Base-by-base conservation (phyloP, 1,140 invertebrate genomes). In the Platyura marginata region DNA sequence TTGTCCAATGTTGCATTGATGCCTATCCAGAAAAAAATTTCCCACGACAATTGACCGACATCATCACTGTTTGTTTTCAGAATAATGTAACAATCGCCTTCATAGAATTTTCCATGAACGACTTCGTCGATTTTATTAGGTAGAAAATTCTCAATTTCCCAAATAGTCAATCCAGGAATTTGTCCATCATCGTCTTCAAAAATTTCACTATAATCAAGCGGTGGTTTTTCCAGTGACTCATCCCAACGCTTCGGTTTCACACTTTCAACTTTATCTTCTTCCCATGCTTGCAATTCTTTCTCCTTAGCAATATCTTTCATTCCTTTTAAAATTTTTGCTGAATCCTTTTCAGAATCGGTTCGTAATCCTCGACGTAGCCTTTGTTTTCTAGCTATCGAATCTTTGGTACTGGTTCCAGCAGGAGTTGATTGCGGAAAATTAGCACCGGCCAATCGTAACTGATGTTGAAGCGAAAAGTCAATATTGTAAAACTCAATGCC, bases 11-110 rank as follows among this genome's bases (percentile, higher is more conserved):
- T 84, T 13, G 93, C 83, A 61, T 94, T 86, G 50, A 84, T 82
- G 33, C 96, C 96, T 55, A 99, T 98, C 94, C 94, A 98, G 59
- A 97, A 99, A 67, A 83, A 98, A 52, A 99, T 98, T 52, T 91
- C 77, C 89, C 93, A 98, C 41, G 75, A 72, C 1, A 98, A 64
- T 41, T 79, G 81, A 36, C 85, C 84, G 50, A 79, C 77, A 25
- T 92, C 80, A 59, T 97, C 92, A 29, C 83, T 63, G 29, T 66
- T 75, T 1, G 95, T 98, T 62, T 95, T 91, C 36, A 99, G 64
- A 42, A 99, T 73, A 50, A 99, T 97, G 57, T 99, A 99, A 64
- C 94, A 98, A 63, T 99, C 96, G 13, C 88, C 95, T 67, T 98
- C 92, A 58, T 97, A 99, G 64, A 99, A 98, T 64, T 97, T 96